Conservation (phyloP, 2,888 invertebrate species). For the Bursaphelenchus okinawaensis region DNA sequence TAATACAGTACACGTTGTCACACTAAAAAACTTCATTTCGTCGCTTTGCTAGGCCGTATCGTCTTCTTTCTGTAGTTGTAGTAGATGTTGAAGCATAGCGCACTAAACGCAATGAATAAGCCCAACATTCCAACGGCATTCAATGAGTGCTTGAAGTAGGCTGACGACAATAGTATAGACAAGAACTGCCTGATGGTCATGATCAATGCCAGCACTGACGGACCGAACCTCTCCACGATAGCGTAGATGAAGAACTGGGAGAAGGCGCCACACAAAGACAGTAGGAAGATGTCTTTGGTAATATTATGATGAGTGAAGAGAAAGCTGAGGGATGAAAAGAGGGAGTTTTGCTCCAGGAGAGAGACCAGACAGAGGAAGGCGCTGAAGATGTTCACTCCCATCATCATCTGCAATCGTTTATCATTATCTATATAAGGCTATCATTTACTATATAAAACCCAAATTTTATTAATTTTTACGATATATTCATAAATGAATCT, state of each 20-base stretch:
- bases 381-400: conserved; percentile 88
- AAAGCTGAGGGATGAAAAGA: conserved; percentile 60
- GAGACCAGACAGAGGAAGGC: conserved; percentile 79
- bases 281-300: conserved; percentile 41
- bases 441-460: background rate
- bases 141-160: conserved; percentile 82
- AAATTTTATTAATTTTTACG: background rate
- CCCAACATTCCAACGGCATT: conserved; percentile 74
- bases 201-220: conserved; percentile 91
- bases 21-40: no score
- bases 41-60: background rate
- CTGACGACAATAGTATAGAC: conserved; percentile 77
- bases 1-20: no score
- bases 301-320: conserved; percentile 42
- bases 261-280: conserved; percentile 39
- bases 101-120: conserved; percentile 75
- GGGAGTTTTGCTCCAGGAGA: conserved; percentile 78
- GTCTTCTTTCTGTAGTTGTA: conserved; percentile 17
- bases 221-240: conserved; percentile 88
- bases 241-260: conserved; percentile 79
- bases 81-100: conserved; percentile 65
- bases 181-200: conserved; percentile 82
- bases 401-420: conserved; percentile 91
- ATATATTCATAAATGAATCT: background rate
- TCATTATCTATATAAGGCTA: no score